Evolutionary conservation across 2,797 vertebrate genomes (phyloP), one percentile per base, ranked within the genome.

Genomic region (Bovichtus diacanthus): DNA sequence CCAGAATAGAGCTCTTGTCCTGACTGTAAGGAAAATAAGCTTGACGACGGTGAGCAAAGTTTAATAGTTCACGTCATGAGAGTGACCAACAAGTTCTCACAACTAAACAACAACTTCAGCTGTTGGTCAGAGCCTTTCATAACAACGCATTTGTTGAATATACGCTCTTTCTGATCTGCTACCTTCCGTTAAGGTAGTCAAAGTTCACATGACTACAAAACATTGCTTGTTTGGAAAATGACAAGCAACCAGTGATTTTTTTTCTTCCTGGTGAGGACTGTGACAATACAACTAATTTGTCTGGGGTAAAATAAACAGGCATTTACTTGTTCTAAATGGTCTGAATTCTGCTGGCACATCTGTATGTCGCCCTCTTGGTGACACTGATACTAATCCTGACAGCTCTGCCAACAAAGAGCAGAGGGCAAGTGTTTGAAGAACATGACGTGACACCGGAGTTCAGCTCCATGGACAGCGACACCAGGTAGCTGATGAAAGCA

Each of bases 381-480:
- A 54, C 50, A 55, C 13, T 23, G 53, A 44, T 43, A 29, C 27
- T 55, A 53, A 81, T 74, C 58, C 62, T 66, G 71, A 61, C 75
- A 68, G 47, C 16, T 7, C 11, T 43, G 62, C 64, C 39, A 60
- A 43, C 55, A 70, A 27, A 55, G 34, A 71, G 70, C 36, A 66
- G 59, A 81, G 73, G 69, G 23, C 46, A 80, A 41, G 23, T 23
- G 59, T 68, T 55, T 46, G 55, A 82, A 43, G 54, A 74, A 46
- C 36, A 49, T 46, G 46, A 74, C 23, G 11, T 53, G 66, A 58
- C 67, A 61, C 70, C 31, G 31, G 49, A 74, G 63, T 74, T 85
- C 86, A 87, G 66, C 66, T 77, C 72, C 53, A 36, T 2, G 55
- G 76, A 84, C 74, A 83, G 84, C 2, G 6, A 69, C 51, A 58